phyloP scores from a whole-genome alignment of 1,140 invertebrate species.

The Drosophila tsacasi region DNA sequence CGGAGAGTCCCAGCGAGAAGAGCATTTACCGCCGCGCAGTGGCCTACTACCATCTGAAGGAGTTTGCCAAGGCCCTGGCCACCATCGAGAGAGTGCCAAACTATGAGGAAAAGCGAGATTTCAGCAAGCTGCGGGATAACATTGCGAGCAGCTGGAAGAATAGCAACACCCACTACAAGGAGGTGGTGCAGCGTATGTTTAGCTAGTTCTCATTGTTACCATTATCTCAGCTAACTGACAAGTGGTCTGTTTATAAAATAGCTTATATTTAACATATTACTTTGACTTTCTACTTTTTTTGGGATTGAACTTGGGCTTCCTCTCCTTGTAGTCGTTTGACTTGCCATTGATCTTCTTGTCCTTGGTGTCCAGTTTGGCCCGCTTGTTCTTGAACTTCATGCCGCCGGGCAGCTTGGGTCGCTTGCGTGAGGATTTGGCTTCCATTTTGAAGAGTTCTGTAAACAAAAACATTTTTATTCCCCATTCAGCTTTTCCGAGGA shows the following conservation, averaged over 20 bases:
- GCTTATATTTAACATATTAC: conserved; percentile 45
- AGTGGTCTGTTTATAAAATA: conserved; percentile 42
- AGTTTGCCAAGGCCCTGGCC: conserved; percentile 75
- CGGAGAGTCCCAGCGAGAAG: conserved; percentile 70
- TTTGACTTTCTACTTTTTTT: conserved; percentile 50
- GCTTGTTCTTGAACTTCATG: conserved; percentile 78
- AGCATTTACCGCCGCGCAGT: conserved; percentile 77
- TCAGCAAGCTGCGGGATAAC: conserved; percentile 65
- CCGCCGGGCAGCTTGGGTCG: conserved; percentile 59
- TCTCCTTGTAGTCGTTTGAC: conserved; percentile 52
- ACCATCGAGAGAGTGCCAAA: conserved; percentile 68
- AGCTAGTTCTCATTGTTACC: conserved; percentile 54
- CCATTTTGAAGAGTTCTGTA: conserved; percentile 75
- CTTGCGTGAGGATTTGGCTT: conserved; percentile 61
- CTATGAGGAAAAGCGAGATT: conserved; percentile 78
- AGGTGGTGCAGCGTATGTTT: conserved; percentile 84
- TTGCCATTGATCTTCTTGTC: conserved; percentile 22
- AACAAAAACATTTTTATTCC: neutral
- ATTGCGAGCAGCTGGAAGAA: conserved; percentile 68
- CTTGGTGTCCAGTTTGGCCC: conserved; percentile 20
- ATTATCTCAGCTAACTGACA: conserved; percentile 9
- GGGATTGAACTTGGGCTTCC: conserved; percentile 41
- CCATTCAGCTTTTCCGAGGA: neutral
- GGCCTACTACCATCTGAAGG: conserved; percentile 73
- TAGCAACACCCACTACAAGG: conserved; percentile 74